Conservation (phyloP, 2,113 vertebrate species). For the Cheirogaleus medius region DNA sequence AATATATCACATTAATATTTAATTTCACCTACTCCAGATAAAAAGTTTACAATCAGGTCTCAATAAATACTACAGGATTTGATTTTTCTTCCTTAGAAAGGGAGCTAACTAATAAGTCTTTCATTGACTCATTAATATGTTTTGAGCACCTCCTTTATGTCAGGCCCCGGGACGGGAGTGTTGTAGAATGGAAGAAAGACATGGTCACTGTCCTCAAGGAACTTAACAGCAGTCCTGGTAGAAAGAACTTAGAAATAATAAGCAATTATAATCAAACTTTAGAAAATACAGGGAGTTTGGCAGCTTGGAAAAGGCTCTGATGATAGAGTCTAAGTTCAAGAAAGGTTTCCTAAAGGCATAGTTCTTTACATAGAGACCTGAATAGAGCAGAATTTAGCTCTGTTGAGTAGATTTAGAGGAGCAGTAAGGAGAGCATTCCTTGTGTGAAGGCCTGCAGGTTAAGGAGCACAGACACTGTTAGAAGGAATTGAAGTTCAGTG, state of each 20-base stretch:
- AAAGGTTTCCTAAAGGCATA: not conserved
- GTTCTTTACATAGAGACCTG: not conserved
- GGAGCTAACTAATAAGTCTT: not conserved
- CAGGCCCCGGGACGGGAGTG: not conserved
- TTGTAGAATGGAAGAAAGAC: not conserved
- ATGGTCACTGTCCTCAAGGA: not conserved
- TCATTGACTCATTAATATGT: not conserved
- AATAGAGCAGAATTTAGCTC: not conserved
- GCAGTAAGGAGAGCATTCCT: fast-evolving
- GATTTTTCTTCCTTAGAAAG: not conserved
- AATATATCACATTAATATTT: not conserved
- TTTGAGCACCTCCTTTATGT: not conserved
- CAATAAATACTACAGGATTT: not conserved
- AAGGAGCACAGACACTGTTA: no score
- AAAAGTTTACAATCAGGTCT: slow-evolving; percentile 11
- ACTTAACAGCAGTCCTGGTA: not conserved
- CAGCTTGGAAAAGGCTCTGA: not conserved
- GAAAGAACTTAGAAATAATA: not conserved
- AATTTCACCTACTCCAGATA: not conserved
- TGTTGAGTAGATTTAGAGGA: not conserved
- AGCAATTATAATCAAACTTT: not conserved
- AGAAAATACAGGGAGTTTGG: not conserved
- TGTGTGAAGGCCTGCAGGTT: not conserved
- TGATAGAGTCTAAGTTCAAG: not conserved
- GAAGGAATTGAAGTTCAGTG: not conserved